These are phyloP conservation scores for Xiphorhynchus elegans DNA, from an alignment of 2,113 vertebrate genomes.

Conservation along the genomic window DNA sequence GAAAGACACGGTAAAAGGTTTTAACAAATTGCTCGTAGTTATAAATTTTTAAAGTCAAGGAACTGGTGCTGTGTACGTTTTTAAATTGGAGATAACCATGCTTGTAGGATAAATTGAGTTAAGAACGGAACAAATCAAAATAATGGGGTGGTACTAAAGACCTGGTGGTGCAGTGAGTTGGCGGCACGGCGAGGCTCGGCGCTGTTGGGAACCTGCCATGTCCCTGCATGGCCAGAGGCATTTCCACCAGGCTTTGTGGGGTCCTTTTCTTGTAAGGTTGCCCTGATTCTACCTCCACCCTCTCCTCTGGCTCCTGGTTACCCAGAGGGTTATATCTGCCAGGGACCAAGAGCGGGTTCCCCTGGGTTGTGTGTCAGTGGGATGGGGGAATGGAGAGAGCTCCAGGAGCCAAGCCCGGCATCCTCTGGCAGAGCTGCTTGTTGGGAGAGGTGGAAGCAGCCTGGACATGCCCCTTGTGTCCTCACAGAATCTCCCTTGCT, in stretches of 20 bases:
- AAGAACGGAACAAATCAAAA: slow-evolving; percentile 22
- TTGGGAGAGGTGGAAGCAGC: background rate
- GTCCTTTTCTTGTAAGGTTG: background rate
- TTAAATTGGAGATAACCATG: slow-evolving; percentile 51
- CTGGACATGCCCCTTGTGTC: background rate
- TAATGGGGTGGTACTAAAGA: background rate
- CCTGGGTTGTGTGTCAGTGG: background rate
- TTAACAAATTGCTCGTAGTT: slow-evolving; percentile 32
- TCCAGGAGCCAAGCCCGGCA: background rate
- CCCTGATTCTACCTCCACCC: background rate
- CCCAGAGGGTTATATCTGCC: background rate
- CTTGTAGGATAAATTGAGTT: slow-evolving; percentile 45
- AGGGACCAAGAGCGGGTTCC: background rate
- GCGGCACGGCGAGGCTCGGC: background rate
- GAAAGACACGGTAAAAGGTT: slow-evolving; percentile 12
- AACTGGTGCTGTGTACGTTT: background rate
- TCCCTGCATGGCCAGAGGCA: background rate
- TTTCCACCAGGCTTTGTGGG: background rate
- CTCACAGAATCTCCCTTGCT: background rate
- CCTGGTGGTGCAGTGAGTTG: background rate
- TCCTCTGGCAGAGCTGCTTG: fast-evolving
- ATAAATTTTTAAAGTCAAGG: slow-evolving; percentile 11
- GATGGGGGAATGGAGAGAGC: background rate
- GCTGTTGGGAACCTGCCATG: background rate
- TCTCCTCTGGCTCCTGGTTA: background rate